Percentiles rank a stretch among this genome's conserved stretches.
phyloP scores from a whole-genome alignment of 1,140 invertebrate genomes.

The Meloidogyne exigua region DNA sequence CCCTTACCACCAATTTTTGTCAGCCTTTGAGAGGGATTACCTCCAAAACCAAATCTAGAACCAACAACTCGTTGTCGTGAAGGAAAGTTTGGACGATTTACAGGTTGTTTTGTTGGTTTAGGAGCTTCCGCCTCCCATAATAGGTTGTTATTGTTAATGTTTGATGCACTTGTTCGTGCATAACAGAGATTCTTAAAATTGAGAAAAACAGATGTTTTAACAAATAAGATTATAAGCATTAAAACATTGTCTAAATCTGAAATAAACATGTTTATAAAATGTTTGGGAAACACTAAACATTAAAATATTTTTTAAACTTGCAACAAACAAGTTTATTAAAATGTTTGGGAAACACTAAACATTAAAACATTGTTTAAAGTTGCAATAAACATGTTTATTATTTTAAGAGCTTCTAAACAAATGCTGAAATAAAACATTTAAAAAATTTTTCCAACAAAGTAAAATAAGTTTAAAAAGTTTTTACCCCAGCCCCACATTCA shows the following conservation, averaged over 20 bases:
- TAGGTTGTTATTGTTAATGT: background rate
- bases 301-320: too few species aligned
- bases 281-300: too few species aligned
- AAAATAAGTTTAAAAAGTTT: background rate
- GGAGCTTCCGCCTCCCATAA: background rate
- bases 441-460: too few species aligned
- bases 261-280: too few species aligned
- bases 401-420: too few species aligned
- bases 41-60: conserved; percentile 1
- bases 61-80: background rate
- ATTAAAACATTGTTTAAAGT: too few species aligned
- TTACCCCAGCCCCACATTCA: conserved; percentile 17
- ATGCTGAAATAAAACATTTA: too few species aligned
- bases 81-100: background rate
- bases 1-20: background rate
- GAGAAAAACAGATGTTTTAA: background rate
- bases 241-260: too few species aligned
- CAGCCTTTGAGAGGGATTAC: background rate
- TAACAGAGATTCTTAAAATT: background rate
- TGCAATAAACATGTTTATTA: too few species aligned
- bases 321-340: too few species aligned
- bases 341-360: too few species aligned
- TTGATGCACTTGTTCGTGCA: conserved; percentile 1
- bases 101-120: background rate
- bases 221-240: background rate